Evolutionary conservation across 2,113 vertebrate species (phyloP).

Genomic region (Physeter macrocephalus): DNA sequence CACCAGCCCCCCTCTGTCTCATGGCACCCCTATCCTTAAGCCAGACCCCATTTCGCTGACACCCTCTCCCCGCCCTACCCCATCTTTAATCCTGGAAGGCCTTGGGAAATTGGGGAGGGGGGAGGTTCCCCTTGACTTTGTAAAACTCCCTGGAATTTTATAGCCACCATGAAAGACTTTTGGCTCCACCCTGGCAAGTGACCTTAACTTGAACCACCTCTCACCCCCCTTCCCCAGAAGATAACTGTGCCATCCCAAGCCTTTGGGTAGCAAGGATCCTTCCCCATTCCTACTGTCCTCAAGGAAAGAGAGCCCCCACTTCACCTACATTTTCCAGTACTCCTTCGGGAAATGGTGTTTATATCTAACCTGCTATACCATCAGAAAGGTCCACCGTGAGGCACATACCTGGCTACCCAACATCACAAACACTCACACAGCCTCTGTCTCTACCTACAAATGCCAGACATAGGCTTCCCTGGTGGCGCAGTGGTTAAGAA

Average conservation of each 20-base stretch:
- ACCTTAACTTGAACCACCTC: neutral
- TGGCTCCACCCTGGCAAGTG: neutral
- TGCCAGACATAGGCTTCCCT: neutral
- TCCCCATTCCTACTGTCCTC: neutral
- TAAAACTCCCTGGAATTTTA: neutral
- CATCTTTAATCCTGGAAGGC: neutral
- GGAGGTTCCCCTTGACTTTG: neutral
- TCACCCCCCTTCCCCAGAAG: neutral
- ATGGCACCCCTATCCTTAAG: neutral
- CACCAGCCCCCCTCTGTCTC: neutral
- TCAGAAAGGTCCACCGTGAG: neutral
- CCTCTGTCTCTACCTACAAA: neutral
- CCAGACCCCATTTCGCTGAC: neutral
- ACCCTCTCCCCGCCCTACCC: neutral
- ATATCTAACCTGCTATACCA: neutral
- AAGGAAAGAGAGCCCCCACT: neutral
- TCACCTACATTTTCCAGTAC: neutral
- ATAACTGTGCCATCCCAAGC: neutral
- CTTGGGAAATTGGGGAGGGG: neutral
- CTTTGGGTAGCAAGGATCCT: neutral
- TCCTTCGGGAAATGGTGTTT: neutral
- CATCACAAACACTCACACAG: neutral
- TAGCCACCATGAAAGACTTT: neutral
- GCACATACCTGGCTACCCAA: neutral
- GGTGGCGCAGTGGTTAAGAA: too few relatives aligned